Evolutionary conservation across 2,888 invertebrate genomes (phyloP), one percentile per base, ranked within the genome.

Genomic region (Loripinus fragilis): DNA sequence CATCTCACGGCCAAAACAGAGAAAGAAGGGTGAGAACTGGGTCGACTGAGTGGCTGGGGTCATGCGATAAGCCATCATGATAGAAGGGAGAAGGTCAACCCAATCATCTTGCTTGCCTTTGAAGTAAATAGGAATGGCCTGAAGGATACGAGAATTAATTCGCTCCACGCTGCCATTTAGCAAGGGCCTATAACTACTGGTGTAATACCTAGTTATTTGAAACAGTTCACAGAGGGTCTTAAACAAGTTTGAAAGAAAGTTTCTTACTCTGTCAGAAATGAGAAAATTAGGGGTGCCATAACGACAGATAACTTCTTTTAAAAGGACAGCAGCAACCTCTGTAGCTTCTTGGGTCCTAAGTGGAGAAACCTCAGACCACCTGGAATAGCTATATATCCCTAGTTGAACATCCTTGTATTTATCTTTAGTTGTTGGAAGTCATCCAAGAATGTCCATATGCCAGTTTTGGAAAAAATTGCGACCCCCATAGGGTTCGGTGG

Each of bases 21-120:
- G 30, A 33, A 69, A 72, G 67, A 75, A 82, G 20, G 80, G 78
- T 3, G 68, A 72, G 23, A 45, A 70, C 0, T 75, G 15, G 23
- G 81, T 78, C n/a, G 81, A 84, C 25, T 84, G 72, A 15, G 77
- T 83, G 0, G 78, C 81, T 50, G 83, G 86, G 10, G 83, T 78
- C 12, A 45, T 41, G 12, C 81, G 64, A 33, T 81, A 83, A 0
- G 81, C 78, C 85, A 85, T 84, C 74, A 86, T 70, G 2, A 86
- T 76, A 3, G 41, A 15, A 17, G 85, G 81, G 12, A 85, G 15
- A 5, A 81, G 23, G 42, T 83, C 70, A 42, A 74, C 67, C 81
- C 83, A 85, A 50, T 80, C 67, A 17, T 73, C 71, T 41, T 86
- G 82, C 28, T 75, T 30, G 0, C 69, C 72, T 48, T 80, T 77